Conservation (phyloP, 2,888 invertebrate species). For the Plutella xylostella region DNA sequence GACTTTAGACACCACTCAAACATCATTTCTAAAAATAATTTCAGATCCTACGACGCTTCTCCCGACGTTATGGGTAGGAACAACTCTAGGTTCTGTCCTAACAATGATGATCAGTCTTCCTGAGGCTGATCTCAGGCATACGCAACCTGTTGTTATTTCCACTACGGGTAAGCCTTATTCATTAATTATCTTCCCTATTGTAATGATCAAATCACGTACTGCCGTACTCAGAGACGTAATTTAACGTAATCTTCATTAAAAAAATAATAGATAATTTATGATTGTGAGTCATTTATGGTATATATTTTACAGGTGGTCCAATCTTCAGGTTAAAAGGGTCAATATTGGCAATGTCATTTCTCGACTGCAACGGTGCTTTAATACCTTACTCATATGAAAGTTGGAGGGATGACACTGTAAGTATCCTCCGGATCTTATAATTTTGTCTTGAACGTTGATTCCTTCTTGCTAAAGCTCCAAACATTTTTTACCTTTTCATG, state of each 20-base stretch:
- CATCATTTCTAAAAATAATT: background rate
- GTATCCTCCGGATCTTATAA: too few relatives aligned
- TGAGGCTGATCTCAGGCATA: constrained; percentile 82
- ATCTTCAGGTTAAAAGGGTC: constrained; percentile 97
- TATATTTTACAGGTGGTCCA: constrained; percentile 81
- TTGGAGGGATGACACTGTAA: constrained; percentile 91
- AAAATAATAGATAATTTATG: too few relatives aligned
- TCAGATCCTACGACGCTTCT: constrained; percentile 84
- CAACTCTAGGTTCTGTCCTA: constrained; percentile 95
- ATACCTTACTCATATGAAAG: constrained; percentile 91
- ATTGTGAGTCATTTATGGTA: too few relatives aligned
- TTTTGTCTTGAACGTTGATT: background rate
- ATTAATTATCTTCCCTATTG: background rate
- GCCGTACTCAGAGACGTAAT: too few relatives aligned
- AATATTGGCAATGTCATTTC: constrained; percentile 93
- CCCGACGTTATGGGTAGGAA: constrained; percentile 98
- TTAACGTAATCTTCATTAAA: too few relatives aligned
- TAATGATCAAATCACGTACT: too few relatives aligned
- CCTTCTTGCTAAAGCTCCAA: too few relatives aligned
- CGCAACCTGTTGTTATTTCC: constrained; percentile 89
- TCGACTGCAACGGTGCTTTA: constrained; percentile 94
- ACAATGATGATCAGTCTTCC: constrained; percentile 90
- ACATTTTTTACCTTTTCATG: too few relatives aligned
- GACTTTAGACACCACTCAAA: too few relatives aligned
- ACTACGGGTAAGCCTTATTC: constrained; percentile 77